Evolutionary conservation across 2,888 invertebrate genomes (phyloP).

Genomic region (Cryptus armator): DNA sequence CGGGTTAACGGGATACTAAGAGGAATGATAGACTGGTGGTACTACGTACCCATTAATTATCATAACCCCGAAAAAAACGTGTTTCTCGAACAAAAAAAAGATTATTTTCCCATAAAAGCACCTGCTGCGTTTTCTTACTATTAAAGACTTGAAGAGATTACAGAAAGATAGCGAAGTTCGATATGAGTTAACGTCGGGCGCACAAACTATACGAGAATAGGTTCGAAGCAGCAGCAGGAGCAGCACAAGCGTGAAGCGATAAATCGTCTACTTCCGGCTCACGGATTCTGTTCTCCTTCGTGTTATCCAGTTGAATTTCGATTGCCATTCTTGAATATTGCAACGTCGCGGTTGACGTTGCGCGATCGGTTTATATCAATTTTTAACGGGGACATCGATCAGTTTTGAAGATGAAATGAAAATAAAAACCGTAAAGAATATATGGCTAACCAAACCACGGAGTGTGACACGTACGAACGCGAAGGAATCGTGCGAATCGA

Average conservation of each 20-base stretch:
- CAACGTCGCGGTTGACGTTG: background rate
- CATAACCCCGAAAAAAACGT: too few relatives aligned
- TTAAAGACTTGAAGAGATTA: background rate
- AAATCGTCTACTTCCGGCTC: constrained; percentile 66
- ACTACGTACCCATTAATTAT: too few relatives aligned
- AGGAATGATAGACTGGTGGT: too few relatives aligned
- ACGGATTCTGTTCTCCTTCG: constrained; percentile 76
- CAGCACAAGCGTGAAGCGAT: constrained; percentile 35
- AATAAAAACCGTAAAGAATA: constrained; percentile 20
- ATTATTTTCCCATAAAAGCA: background rate
- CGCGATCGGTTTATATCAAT: constrained; percentile 35
- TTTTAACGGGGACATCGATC: constrained; percentile 60
- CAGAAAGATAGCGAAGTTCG: constrained; percentile 13
- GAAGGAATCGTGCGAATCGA: constrained; percentile 8
- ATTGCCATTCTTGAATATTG: constrained; percentile 71
- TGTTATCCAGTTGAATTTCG: constrained; percentile 77
- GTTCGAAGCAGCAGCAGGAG: background rate
- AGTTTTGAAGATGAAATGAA: constrained; percentile 13
- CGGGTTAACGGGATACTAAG: too few relatives aligned
- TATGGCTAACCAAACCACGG: constrained; percentile 11
- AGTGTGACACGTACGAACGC: background rate
- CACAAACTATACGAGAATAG: constrained; percentile 4
- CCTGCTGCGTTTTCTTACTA: background rate
- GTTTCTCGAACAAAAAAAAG: background rate
- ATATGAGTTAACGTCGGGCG: constrained; percentile 2